Evolutionary conservation across 2,797 vertebrate species (phyloP), one percentile per base, ranked within the genome.

Genomic region (Calcarius lapponicus): DNA sequence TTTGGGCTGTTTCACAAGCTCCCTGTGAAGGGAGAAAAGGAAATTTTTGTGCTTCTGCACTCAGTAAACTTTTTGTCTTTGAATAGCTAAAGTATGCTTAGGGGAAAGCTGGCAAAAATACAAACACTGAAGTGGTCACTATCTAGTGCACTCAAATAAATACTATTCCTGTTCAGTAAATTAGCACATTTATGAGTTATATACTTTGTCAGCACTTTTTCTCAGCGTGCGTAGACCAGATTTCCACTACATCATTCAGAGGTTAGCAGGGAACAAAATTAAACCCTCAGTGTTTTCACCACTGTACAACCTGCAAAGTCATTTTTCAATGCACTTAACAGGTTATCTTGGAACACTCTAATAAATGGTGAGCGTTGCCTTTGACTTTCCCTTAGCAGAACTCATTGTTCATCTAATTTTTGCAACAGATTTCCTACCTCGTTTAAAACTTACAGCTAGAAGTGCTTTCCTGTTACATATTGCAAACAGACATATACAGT

Each of bases 201-300:
- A 53, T 14, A 80, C 45, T 96, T 95, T 76, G 86, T 90, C 95
- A 96, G 83, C 88, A 65, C 42, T 95, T 93, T 84, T 93, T 61
- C 74, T 87, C 48, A 84, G 80, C 0, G 0, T 85, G 53, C 32
- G 6, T 48, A 90, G 79, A 71, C 50, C 71, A 90, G 74, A 90
- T 96, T 96, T 95, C 74, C 62, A 76, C 91, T 94, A 93, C 73
- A 96, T 95, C 88, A 90, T 71, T 93, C 93, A 91, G 79, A 89
- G 34, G 32, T 71, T 93, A 95, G 42, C 92, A 91, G 86, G 86
- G 69, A 94, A 89, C 57, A 87, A 96, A 95, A 95, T 88, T 88
- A 93, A 96, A 85, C 69, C 64, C 69, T 86, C 72, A 47, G 36
- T 85, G 83, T 82, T 96, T 95, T 90, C 71, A 71, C 60, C 84